Conservation (phyloP, 2,113 vertebrate genomes). For the Ornithorhynchus anatinus region DNA sequence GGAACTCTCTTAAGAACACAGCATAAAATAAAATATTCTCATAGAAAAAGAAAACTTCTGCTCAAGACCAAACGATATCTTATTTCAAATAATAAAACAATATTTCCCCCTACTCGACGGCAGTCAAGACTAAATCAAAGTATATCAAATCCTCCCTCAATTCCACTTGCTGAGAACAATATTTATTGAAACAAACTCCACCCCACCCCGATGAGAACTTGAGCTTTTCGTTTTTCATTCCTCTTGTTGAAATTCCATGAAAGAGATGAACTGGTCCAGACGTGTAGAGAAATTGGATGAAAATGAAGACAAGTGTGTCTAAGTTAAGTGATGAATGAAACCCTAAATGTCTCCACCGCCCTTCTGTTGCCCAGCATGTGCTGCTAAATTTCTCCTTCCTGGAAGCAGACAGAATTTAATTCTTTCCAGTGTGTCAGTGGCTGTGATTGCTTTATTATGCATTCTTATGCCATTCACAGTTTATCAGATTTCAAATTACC, state of each 20-base stretch:
- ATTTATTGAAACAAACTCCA: background rate
- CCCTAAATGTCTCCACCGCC: constrained; percentile 27
- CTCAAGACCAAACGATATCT: too few relatives aligned
- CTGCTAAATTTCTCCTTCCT: background rate
- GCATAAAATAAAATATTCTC: too few relatives aligned
- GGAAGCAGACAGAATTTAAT: constrained; percentile 47
- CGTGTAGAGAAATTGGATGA: background rate
- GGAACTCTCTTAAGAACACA: too few relatives aligned
- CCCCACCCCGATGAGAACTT: constrained; percentile 22
- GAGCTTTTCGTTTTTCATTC: constrained; percentile 50
- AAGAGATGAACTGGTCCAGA: constrained; percentile 53
- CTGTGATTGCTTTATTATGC: constrained; percentile 65
- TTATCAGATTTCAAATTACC: constrained; percentile 74
- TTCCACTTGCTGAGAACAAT: background rate
- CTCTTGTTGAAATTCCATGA: constrained; percentile 48
- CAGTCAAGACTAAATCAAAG: too few relatives aligned
- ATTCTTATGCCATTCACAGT: constrained; percentile 53
- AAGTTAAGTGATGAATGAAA: constrained; percentile 50
- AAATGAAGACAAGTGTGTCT: constrained; percentile 43
- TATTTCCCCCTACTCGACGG: too few relatives aligned
- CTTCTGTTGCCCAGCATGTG: constrained; percentile 17
- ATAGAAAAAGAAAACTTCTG: too few relatives aligned
- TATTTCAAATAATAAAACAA: too few relatives aligned
- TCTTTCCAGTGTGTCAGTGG: constrained; percentile 51
- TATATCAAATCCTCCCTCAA: background rate